Evolutionary conservation across 2,888 invertebrate species (phyloP), one percentile per base, ranked within the genome.

Genomic region (Autographa gamma): DNA sequence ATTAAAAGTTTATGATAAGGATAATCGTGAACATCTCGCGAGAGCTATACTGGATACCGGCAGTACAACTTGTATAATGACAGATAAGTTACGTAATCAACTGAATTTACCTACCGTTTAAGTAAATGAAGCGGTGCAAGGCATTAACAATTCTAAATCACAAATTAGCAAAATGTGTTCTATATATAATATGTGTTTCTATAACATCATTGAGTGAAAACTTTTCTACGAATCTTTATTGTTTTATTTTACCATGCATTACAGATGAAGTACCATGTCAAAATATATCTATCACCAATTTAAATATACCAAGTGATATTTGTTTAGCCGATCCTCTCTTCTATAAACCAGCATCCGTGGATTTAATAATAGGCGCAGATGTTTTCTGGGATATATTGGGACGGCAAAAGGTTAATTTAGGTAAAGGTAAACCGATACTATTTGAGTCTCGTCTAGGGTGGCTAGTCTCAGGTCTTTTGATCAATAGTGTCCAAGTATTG

Each of bases 341-440:
- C n/a, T 82, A 9, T 77, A 85, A 69, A 59, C 83, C 13, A 52
- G 82, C 18, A 69, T 81, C 0, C 80, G 83, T 16, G 84, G 80
- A 13, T 77, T 25, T 25, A 25, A 25, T 25, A 25, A 25, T 25
- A 25, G 25, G 25, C 25, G 25, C 25, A 25, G 25, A 84, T 43
- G 16, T 81, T 0, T 84, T 81, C 68, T 80, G 80, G 79, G 77
- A 81, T n/a, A 13, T 84, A n/a, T 63, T 82, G 41, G 77, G 80
- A 9, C 48, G 73, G 16, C 76, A 80, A 59, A 60, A 65, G 41
- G 60, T 81, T 16, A 65, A 59, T 6, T 63, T 80, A 69, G 80
- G 81, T 60, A n/a, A 59, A 7, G 76, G 72, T 16, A 75, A 71
- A 18, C 68, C 68, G 8, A 18, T 62, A 11, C 48, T 63, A 32